A percentile compares a stretch with the other conserved stretches of the same genome.
Evolutionary conservation across 2,888 invertebrate genomes (phyloP).

Genomic region (Philopedon plagiatum): DNA sequence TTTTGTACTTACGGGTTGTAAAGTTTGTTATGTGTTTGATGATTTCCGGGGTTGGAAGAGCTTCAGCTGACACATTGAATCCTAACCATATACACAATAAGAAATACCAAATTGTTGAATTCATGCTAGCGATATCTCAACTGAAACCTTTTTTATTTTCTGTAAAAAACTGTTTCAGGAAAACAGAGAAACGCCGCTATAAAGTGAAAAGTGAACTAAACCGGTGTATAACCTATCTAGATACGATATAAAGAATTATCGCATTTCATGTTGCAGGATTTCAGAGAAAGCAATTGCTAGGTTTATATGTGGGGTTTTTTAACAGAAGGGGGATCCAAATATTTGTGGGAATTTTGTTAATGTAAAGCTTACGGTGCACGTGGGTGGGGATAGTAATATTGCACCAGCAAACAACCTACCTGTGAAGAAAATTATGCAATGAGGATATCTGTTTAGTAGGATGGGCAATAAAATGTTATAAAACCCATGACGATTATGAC

Average conservation of each 20-base stretch:
- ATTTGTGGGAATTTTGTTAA: slow-evolving; percentile 35
- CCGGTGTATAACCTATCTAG: slow-evolving; percentile 30
- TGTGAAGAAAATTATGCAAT: slow-evolving; percentile 14
- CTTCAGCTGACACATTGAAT: slow-evolving; percentile 12
- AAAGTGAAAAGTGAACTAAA: slow-evolving; percentile 11
- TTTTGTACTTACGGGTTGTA: slow-evolving; percentile 30
- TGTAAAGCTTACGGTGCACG: slow-evolving; percentile 9
- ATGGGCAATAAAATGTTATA: slow-evolving; percentile 9
- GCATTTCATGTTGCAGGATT: slow-evolving; percentile 32
- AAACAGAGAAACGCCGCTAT: not conserved
- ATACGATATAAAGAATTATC: slow-evolving; percentile 20
- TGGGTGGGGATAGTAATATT: slow-evolving; percentile 22
- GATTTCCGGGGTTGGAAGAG: slow-evolving; percentile 7
- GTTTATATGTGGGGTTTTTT: slow-evolving; percentile 39
- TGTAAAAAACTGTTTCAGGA: not conserved
- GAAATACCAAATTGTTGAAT: not conserved
- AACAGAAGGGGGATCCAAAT: slow-evolving; percentile 21
- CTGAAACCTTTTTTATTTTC: not conserved
- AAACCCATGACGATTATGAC: slow-evolving; percentile 1
- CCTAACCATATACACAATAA: slow-evolving; percentile 9
- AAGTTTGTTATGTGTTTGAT: slow-evolving; percentile 11
- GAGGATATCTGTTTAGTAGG: slow-evolving; percentile 9
- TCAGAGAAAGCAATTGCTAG: slow-evolving; percentile 34
- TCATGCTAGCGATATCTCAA: not conserved
- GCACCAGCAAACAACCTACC: slow-evolving; percentile 6